phyloP scores from a whole-genome alignment of 2,113 vertebrate species.

The Morone chrysops region DNA sequence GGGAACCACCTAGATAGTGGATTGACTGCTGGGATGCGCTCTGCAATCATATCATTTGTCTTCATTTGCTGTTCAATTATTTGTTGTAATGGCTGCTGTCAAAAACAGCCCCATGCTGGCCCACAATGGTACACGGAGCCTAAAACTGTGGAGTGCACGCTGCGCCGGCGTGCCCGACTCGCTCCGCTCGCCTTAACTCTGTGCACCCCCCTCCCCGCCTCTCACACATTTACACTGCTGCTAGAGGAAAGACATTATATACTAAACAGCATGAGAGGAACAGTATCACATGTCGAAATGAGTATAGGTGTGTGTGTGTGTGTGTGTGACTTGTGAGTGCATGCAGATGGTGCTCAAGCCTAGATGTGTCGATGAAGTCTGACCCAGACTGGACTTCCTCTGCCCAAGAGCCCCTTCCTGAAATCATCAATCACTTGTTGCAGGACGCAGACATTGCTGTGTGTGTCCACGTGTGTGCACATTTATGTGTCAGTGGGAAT shows the following conservation, averaged over 20 bases:
- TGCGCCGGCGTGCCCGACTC: slow-evolving; percentile 20
- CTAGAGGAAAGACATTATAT: slow-evolving; percentile 55
- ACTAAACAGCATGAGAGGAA: slow-evolving; percentile 50
- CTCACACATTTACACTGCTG: slow-evolving; percentile 2
- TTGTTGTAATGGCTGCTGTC: slow-evolving; percentile 83
- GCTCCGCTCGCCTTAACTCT: slow-evolving; percentile 57
- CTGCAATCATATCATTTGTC: slow-evolving; percentile 85
- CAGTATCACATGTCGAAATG: slow-evolving; percentile 50
- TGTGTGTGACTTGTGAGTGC: slow-evolving; percentile 61
- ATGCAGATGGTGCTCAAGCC: slow-evolving; percentile 75
- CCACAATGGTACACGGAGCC: slow-evolving; percentile 53
- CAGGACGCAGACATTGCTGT: slow-evolving; percentile 35
- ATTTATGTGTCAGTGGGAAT: not conserved
- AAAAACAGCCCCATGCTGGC: slow-evolving; percentile 69
- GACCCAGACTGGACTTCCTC: slow-evolving; percentile 83
- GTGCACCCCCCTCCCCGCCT: not conserved
- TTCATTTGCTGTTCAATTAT: slow-evolving; percentile 86
- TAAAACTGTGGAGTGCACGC: slow-evolving; percentile 39
- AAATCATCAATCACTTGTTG: slow-evolving; percentile 79
- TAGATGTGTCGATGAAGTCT: slow-evolving; percentile 67
- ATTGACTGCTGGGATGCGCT: slow-evolving; percentile 80
- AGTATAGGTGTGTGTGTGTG: slow-evolving; percentile 12
- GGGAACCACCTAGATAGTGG: slow-evolving; percentile 82
- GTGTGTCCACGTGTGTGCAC: slow-evolving; percentile 12
- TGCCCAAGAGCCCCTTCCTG: slow-evolving; percentile 78